Conservation (phyloP, 2,888 invertebrate genomes). For the Electrophaes corylata region DNA sequence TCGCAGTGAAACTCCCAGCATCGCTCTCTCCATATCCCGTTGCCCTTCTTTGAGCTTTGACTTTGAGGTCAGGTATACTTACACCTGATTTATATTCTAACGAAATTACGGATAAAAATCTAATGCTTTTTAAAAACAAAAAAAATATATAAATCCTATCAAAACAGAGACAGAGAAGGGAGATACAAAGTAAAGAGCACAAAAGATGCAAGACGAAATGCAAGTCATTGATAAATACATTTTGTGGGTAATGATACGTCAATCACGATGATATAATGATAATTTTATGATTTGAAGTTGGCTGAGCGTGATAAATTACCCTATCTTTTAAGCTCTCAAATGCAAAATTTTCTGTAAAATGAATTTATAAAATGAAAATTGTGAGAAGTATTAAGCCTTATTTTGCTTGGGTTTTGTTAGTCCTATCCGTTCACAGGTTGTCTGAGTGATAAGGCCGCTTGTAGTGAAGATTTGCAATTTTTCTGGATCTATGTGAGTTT, state of each 20-base stretch:
- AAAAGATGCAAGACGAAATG: slow-evolving; percentile 39
- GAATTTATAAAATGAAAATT: no score
- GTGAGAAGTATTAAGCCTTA: no score
- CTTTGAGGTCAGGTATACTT: no score
- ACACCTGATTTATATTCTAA: slow-evolving; percentile 16
- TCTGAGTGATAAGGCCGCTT: no score
- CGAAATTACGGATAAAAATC: slow-evolving; percentile 15
- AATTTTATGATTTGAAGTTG: slow-evolving; percentile 27
- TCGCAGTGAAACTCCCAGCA: no score
- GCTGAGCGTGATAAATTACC: slow-evolving; percentile 20
- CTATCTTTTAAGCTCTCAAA: slow-evolving; percentile 2
- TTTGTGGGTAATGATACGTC: slow-evolving; percentile 62
- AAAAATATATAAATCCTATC: slow-evolving; percentile 49
- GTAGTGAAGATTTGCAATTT: no score
- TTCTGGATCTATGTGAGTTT: no score
- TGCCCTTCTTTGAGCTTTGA: no score
- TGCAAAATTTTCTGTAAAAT: background rate
- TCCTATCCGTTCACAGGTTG: no score
- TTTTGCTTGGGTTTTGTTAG: no score
- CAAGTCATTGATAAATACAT: slow-evolving; percentile 56
- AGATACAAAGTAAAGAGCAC: slow-evolving; percentile 20
- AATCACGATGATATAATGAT: slow-evolving; percentile 53
- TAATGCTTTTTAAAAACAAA: slow-evolving; percentile 12
- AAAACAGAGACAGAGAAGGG: slow-evolving; percentile 37
- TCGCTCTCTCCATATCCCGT: no score